Evolutionary conservation across 2,888 invertebrate species (phyloP).

Genomic region (Thalpophila matura): DNA sequence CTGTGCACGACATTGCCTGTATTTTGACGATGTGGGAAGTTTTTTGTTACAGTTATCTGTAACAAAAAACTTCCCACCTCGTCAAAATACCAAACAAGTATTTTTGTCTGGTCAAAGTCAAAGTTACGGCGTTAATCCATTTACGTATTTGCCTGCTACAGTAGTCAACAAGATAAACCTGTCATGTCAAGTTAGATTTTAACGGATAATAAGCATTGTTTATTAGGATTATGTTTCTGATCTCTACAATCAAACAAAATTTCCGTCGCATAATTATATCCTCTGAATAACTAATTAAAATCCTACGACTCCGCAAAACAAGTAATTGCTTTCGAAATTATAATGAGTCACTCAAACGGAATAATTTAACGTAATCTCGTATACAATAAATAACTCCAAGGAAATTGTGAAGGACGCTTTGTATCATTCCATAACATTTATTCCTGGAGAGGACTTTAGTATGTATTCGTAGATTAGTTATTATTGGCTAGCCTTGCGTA

Average conservation of each 20-base stretch:
- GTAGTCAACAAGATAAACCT: background rate
- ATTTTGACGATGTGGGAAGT: no score
- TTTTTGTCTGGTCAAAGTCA: no score
- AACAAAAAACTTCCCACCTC: no score
- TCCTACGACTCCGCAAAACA: conserved; percentile 7
- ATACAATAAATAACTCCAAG: background rate
- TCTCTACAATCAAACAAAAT: background rate
- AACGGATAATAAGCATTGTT: background rate
- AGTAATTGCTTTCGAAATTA: conserved; percentile 11
- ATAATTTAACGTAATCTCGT: conserved; percentile 13
- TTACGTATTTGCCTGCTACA: no score
- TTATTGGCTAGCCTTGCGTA: no score
- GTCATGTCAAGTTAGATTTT: background rate
- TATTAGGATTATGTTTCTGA: background rate
- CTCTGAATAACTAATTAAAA: conserved; percentile 9
- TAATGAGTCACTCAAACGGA: conserved; percentile 12
- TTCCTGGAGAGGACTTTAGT: background rate
- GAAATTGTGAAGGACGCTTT: background rate
- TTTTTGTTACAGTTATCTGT: no score
- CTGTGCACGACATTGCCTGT: no score
- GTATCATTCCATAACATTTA: background rate
- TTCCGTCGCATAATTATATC: background rate
- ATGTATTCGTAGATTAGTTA: no score
- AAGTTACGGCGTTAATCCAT: no score
- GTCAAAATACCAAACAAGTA: no score